Base-by-base conservation (phyloP, 2,888 invertebrate genomes). In the Eudasyphora cyanicolor region DNA sequence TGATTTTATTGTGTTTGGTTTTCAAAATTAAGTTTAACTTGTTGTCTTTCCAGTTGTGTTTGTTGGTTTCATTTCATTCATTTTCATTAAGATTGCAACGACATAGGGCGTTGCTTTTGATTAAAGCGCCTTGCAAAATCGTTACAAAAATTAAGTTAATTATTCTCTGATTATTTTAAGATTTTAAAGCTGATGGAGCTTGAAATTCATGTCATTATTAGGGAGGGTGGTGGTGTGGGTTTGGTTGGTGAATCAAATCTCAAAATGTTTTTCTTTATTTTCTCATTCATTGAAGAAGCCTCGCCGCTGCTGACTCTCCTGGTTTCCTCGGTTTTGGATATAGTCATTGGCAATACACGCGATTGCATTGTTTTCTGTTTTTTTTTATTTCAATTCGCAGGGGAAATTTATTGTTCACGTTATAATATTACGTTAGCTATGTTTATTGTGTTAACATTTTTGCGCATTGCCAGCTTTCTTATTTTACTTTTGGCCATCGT, bases 21-120 rank as follows among this genome's bases (percentile, higher is more conserved):
- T 42, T 67, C 67, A 67, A 21, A 42, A 67, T n/a, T 67, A 67
- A 64, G 38, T 67, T 67, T 38, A 38, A 42, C 67, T 67, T 67
- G 35, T 35, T 38, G 35, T 64, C 64, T 64, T 64, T 64, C 35
- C 35, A 38, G 35, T 21, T 35, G 19, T 24, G 42, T 67, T 10
- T 24, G 38, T 24, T 19, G n/a, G n/a, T n/a, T n/a, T n/a, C n/a
- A n/a, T 45, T 14, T 32, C 4, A 8, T 45, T 45, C n/a, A 1
- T 45, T n/a, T 45, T 45, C 45, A 45, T 12, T 38, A 10, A 38
- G 12, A 38, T 38, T 38, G 7, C 45, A n/a, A n/a, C 45, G 7
- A n/a, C 7, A 45, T n/a, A n/a, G 45, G 2, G 45, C n/a, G 45
- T 12, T n/a, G n/a, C 2, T 6, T n/a, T n/a, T 45, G n/a, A n/a